A percentile compares a stretch with the other conserved stretches of the same genome.
Conservation (phyloP, 92 coral and sea anemone genomes). For the Plumapathes pennacea region DNA sequence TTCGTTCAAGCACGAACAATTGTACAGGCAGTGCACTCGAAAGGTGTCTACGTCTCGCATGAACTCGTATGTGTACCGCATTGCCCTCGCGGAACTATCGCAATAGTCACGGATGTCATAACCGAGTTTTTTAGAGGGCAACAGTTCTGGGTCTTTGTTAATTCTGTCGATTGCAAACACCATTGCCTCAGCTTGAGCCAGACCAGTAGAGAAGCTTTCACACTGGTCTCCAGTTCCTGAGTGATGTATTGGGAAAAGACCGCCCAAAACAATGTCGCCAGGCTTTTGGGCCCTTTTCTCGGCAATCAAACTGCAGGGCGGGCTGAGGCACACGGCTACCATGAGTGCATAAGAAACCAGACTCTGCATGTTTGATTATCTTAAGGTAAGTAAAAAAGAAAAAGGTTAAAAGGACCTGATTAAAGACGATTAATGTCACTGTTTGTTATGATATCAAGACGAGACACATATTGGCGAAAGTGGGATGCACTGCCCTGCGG, state of each 20-base stretch:
- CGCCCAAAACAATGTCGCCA: constrained; percentile 65
- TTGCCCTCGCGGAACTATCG: constrained; percentile 63
- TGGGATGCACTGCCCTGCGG: too few relatives aligned
- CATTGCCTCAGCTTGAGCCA: constrained; percentile 73
- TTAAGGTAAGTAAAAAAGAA: too few relatives aligned
- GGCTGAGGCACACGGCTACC: too few relatives aligned
- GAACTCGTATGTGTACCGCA: constrained; percentile 57
- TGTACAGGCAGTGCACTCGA: neutral
- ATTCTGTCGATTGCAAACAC: constrained; percentile 54
- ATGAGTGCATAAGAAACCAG: too few relatives aligned
- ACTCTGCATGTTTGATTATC: too few relatives aligned
- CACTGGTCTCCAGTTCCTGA: constrained; percentile 43
- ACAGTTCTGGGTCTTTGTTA: constrained; percentile 46
- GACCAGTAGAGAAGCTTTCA: constrained; percentile 65
- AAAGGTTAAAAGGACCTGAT: too few relatives aligned
- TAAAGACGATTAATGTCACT: too few relatives aligned
- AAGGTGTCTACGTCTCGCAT: constrained; percentile 34
- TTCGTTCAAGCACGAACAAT: neutral
- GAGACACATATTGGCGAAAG: too few relatives aligned
- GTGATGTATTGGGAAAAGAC: constrained; percentile 58
- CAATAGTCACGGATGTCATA: constrained; percentile 75
- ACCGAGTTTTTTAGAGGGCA: constrained; percentile 56
- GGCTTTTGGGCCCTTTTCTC: constrained; percentile 23
- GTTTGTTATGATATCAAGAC: too few relatives aligned
- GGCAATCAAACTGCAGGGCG: too few relatives aligned